Percentiles rank a stretch among this genome's conserved stretches.
Conservation (phyloP, 2,797 vertebrate species). For the Tenualosa ilisha region DNA sequence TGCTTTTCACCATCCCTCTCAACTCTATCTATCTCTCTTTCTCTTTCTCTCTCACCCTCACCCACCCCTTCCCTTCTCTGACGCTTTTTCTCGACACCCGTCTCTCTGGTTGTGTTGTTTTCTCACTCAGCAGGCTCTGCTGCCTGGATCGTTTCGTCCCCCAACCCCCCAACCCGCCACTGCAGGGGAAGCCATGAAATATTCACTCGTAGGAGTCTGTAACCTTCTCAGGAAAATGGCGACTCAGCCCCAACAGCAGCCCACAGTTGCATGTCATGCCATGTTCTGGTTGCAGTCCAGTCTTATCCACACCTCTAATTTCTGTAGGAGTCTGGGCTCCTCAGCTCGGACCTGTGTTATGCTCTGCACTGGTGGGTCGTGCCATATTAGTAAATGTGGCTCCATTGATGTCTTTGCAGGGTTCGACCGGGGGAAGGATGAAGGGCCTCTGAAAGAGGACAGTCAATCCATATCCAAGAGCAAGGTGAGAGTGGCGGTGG, state of each 20-base stretch:
- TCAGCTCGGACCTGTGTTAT: background rate
- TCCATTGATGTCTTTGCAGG: constrained; percentile 71
- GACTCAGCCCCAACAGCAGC: background rate
- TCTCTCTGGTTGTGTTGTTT: background rate
- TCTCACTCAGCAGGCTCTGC: background rate
- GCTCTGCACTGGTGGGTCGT: background rate
- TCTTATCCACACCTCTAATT: background rate
- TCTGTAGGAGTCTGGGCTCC: background rate
- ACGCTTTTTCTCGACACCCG: background rate
- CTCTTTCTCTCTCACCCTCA: background rate
- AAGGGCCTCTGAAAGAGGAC: constrained; percentile 88
- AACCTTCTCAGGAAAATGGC: background rate
- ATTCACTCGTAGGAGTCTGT: background rate
- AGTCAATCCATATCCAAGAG: constrained; percentile 94
- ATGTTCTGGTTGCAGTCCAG: background rate
- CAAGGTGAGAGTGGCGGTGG: constrained; percentile 80
- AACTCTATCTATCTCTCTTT: background rate
- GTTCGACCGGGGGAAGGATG: constrained; percentile 92
- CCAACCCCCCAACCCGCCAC: no score
- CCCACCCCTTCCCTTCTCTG: background rate
- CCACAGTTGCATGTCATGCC: background rate
- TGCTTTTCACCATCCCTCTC: background rate
- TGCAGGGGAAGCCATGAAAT: background rate
- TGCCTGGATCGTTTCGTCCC: background rate
- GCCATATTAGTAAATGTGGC: background rate